Evolutionary conservation across 2,888 invertebrate genomes (phyloP), one percentile per base, ranked within the genome.

Genomic region (Eupeodes luniger): DNA sequence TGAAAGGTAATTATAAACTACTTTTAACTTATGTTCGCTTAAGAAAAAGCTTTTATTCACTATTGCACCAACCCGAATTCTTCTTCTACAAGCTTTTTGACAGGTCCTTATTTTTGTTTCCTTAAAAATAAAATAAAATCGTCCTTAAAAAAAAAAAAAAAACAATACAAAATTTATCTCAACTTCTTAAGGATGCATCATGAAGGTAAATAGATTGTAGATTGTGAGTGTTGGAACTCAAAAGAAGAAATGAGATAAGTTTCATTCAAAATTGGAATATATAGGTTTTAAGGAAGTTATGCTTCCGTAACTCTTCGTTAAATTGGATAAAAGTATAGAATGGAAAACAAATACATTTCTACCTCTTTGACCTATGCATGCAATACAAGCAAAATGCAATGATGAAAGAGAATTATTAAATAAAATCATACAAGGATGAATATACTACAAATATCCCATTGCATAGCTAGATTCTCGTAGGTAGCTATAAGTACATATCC

Each of bases 341-440:
- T 1, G 12, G 34, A 47, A 72, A 72, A 11, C 27, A 79, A 79
- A 79, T 70, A 51, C 40, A 62, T 79, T 69, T 61, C 70, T 51
- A 57, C 59, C 59, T 59, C 47, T 77, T 77, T 61, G 69, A 59
- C 59, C 59, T 6, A 44, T 53, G 11, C n/a, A 40, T 40, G 57
- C 27, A 69, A 69, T 49, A 34, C n/a, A 40, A 40, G 44, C n/a
- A 40, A 40, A 40, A 40, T 5, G 57, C 27, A 69, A 69, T 49
- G 44, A 47, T 55, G 19, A 66, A 59, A 57, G 53, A 49, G 40
- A 75, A 79, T 55, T 76, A 81, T 81, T 75, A 72, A 72, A 81
- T 77, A 85, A 80, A 70, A 72, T 64, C 75, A 74, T 69, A 14
- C 62, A 49, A 83, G 77, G 72, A 83, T 51, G 53, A 61, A 80